Evolutionary conservation across 1,140 invertebrate genomes (phyloP), one percentile per base, ranked within the genome.

Genomic region (Zaprionus gabonicus): DNA sequence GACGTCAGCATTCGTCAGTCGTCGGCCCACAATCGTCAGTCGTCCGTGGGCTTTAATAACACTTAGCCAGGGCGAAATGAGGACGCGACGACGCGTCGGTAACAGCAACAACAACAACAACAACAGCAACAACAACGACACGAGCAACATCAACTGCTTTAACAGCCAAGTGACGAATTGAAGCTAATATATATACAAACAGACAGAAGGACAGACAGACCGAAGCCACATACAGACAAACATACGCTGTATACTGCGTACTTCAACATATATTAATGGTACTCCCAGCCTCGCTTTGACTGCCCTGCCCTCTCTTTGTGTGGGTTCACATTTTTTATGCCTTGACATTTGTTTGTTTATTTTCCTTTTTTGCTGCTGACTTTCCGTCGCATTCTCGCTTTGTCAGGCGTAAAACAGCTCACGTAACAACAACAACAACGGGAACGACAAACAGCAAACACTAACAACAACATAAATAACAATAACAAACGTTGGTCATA

Each of bases 361-460:
- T 72, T 62, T 63, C 9, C 41, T 49, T 57, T 34, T 38, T 13
- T 55, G 51, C 13, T 25, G 49, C 23, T 55, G 51, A 1, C 10
- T 55, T 20, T 55, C 13, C 13, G 4, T 36, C 13, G 13, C 44
- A 15, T 41, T 41, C 12, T 28, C 36, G 34, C 49, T 81, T 78
- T 78, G 71, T 85, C 70, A 71, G 67, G 78, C 82, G 78, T 81
- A 65, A 85, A 85, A 84, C 71, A 84, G 53, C 31, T 78, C 74
- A 68, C 23, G 75, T 63, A 76, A 71, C 58, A 71, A 76, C 65
- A 60, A 64, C 12, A 53, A 70, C 36, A 53, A 12, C 51, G 44
- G 34, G 46, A 53, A 66, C 78, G 62, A 44, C 51, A 71, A 62
- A 65, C 12, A 65, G 67, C 38, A 55, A 53, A 67, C 74, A 69